A percentile compares a stretch with the other conserved stretches of the same genome.
Conservation (phyloP, 2,797 vertebrate genomes). For the Lutjanus campechanus region DNA sequence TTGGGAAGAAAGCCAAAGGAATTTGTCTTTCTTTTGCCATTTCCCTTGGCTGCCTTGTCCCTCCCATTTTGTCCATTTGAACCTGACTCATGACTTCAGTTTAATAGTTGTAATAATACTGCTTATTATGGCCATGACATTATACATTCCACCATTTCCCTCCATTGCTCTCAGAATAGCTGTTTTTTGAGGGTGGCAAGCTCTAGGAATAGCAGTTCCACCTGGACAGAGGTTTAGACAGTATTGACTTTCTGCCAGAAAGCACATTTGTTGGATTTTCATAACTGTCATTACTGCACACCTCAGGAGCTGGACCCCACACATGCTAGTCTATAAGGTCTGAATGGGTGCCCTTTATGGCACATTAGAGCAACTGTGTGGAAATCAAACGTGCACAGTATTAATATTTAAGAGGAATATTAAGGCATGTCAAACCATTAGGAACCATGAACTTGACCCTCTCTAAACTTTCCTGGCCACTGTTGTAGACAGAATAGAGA, state of each 20-base stretch:
- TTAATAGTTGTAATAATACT: conserved; percentile 70
- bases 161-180: conserved; percentile 36
- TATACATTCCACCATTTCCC: conserved; percentile 60
- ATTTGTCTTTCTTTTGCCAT: conserved; percentile 41
- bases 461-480: conserved; percentile 77
- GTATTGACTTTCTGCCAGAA: conserved; percentile 51
- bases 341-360: conserved; percentile 79
- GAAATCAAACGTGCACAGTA: conserved; percentile 74
- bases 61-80: conserved; percentile 64
- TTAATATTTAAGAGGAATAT: conserved; percentile 80
- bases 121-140: conserved; percentile 69
- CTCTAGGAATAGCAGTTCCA: conserved; percentile 29
- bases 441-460: conserved; percentile 73
- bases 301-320: conserved; percentile 59
- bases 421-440: conserved; percentile 76
- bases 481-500: conserved; percentile 71
- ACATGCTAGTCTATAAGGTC: conserved; percentile 56
- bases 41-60: conserved; percentile 56
- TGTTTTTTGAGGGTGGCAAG: conserved; percentile 15
- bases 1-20: conserved; percentile 56
- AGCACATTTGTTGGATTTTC: conserved; percentile 55
- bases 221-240: conserved; percentile 38
- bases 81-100: conserved; percentile 63
- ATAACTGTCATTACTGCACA: conserved; percentile 47
- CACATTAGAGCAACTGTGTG: conserved; percentile 75